Base-by-base conservation (phyloP, 1,140 invertebrate genomes). In the Pogonus chalceus region DNA sequence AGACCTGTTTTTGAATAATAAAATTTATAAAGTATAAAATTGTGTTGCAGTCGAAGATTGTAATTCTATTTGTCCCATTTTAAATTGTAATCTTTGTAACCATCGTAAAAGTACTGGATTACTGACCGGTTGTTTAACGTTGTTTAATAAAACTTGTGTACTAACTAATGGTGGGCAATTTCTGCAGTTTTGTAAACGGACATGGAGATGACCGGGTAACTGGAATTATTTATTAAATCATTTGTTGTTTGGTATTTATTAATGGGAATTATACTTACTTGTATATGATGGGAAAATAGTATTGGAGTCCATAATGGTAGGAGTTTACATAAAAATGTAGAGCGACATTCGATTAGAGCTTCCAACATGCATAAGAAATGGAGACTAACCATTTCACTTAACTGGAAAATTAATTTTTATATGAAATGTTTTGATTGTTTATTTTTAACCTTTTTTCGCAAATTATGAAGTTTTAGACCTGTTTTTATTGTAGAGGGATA, bases 61-160 rank as follows among this genome's bases (percentile, higher is more conserved):
- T 54, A 97, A 72, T 75, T 98, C 95, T 55, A 96, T 92, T 75
- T 98, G 94, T 1, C 91, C 92, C 83, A 98, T 96, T 78, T 97
- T 98, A 65, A 98, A 96, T 68, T 98, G 90, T 50, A 98, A 77
- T 55, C 92, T 76, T 69, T 96, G 90, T 16, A 99, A 72, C 88
- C 94, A 97, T 57, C 85, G 82, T 0, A 93, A 70, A 10, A 95
- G 75, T 2, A 66, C 65, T 0, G 71, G 65, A 60, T 76, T 77
- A 0, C 67, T 65, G 56, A 71, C 67, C 53, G 71, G 67, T 39
- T 72, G 61, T 59, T 63, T 65, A 22, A 49, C 47, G 35, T 64
- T 67, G 7, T 63, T 59, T 9, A 62, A 61, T 60, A 69, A 51
- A 60, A 62, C 51, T 69, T 72, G 55, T 60, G 60, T 56, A 65